Base-by-base conservation (phyloP, 2,797 vertebrate species). In the Poeciliopsis infans region DNA sequence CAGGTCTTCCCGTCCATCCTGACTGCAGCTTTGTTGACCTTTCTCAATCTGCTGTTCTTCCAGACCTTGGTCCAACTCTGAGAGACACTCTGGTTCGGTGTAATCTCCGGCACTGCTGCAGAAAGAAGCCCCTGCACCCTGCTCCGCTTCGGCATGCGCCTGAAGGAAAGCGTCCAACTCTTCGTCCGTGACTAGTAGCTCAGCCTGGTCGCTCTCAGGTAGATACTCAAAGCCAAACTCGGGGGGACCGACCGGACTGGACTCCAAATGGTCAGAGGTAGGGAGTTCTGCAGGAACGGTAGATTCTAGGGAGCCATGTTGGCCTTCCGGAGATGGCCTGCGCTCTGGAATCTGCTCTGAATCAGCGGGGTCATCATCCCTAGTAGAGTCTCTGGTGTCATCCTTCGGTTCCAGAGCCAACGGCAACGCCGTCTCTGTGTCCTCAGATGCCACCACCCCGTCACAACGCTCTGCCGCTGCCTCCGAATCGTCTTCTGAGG, bases 161-260 rank as follows among this genome's bases (percentile, higher is more conserved):
- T 92, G 96, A 74, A 98, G 94, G 91, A 99, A 99, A 0, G 97
- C 97, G 87, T 99, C 97, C 76, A 99, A 91, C 85, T 99, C 98
- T 81, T 97, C 96, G 25, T 99, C 97, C 0, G 96, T 98, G n/a
- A 99, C 93, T 74, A 97, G 91, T 82, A 94, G 61, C 83, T 96
- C 94, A 7, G 94, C 95, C 94, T 95, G 88, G 85, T 95, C 91
- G n/a, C 96, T 97, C 85, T 97, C 97, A 0, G 95, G 93, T 23
- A 96, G 92, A 61, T 93, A 95, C 80, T 91, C 83, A 0, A 93
- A 94, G 59, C 93, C 93, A 16, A 93, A 95, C 74, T 92, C 90
- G 0, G 86, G 86, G 8, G 86, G 81, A 25, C 93, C 88, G 0
- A 79, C 74, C 0, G 89, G 89, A 75, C 88, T 91, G 57, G 83